Conservation (phyloP, 2,797 vertebrate species). For the Helostoma temminkii region DNA sequence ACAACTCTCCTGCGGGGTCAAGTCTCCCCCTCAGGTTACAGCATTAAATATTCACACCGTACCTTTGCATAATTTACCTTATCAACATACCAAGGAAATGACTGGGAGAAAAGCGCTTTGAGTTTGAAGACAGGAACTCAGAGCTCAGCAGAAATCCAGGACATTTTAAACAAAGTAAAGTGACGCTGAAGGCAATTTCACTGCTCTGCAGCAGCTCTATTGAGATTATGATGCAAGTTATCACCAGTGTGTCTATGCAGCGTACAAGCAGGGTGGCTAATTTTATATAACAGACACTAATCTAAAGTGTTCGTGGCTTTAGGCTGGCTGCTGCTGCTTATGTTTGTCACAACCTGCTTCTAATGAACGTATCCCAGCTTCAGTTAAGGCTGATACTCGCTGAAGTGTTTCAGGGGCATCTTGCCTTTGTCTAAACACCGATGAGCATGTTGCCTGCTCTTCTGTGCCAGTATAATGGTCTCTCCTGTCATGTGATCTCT, state of each 20-base stretch:
- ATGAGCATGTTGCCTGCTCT: constrained; percentile 50
- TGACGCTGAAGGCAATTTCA: constrained; percentile 13
- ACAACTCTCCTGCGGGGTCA: constrained; percentile 65
- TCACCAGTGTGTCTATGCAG: constrained; percentile 10
- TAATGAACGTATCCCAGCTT: constrained; percentile 50
- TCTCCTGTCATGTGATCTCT: constrained; percentile 79
- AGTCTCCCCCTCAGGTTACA: constrained; percentile 79
- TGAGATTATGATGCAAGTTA: constrained; percentile 35
- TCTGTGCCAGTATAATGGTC: constrained; percentile 64
- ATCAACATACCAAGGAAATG: constrained; percentile 69
- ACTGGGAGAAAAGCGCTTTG: constrained; percentile 40
- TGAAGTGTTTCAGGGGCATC: constrained; percentile 34
- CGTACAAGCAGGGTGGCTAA: constrained; percentile 36
- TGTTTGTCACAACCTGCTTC: constrained; percentile 4
- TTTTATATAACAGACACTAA: constrained; percentile 48
- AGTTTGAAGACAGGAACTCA: constrained; percentile 34
- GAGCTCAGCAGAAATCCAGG: constrained; percentile 35
- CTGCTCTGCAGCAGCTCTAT: constrained; percentile 8
- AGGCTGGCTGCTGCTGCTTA: constrained; percentile 18
- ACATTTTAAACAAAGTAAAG: constrained; percentile 46
- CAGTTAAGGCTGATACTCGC: constrained; percentile 12
- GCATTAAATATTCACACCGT: constrained; percentile 82
- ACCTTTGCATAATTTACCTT: constrained; percentile 84
- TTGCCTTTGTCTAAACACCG: constrained; percentile 54
- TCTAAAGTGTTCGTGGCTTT: constrained; percentile 23